Conservation (phyloP, 2,888 invertebrate genomes). For the Geotrupes spiniger region DNA sequence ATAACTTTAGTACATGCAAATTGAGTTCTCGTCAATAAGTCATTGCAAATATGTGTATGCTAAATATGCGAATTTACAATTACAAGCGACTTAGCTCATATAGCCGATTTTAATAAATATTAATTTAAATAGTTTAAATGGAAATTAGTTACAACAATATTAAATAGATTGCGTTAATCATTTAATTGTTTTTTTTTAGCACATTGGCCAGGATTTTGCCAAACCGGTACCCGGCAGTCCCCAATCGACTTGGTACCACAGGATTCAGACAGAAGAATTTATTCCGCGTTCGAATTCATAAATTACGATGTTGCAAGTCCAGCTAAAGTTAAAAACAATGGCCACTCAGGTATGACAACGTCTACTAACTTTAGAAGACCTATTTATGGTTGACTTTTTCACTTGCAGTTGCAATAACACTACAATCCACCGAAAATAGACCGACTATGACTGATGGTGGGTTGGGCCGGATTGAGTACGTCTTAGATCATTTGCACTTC, state of each 20-base stretch:
- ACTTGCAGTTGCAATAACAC: slow-evolving; percentile 41
- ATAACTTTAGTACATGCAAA: too few relatives aligned
- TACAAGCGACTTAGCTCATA: too few relatives aligned
- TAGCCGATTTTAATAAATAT: too few relatives aligned
- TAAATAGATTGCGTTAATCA: too few relatives aligned
- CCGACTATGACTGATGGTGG: slow-evolving; percentile 57
- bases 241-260: slow-evolving; percentile 68
- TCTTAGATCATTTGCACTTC: slow-evolving; percentile 74
- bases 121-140: too few relatives aligned
- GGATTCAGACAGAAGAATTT: slow-evolving; percentile 53
- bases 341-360: slow-evolving; percentile 61
- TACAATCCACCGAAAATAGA: slow-evolving; percentile 30
- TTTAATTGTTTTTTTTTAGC: slow-evolving; percentile 33
- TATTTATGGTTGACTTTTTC: not conserved
- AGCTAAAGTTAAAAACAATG: slow-evolving; percentile 62
- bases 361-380: slow-evolving; percentile 2
- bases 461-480: slow-evolving; percentile 53
- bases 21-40: too few relatives aligned
- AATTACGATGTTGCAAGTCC: slow-evolving; percentile 56
- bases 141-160: too few relatives aligned
- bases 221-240: slow-evolving; percentile 64
- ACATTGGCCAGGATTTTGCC: slow-evolving; percentile 65
- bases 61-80: too few relatives aligned
- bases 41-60: too few relatives aligned
- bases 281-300: slow-evolving; percentile 54